Base-by-base conservation (phyloP, 1,140 invertebrate genomes). In the Bacillus rossius region DNA sequence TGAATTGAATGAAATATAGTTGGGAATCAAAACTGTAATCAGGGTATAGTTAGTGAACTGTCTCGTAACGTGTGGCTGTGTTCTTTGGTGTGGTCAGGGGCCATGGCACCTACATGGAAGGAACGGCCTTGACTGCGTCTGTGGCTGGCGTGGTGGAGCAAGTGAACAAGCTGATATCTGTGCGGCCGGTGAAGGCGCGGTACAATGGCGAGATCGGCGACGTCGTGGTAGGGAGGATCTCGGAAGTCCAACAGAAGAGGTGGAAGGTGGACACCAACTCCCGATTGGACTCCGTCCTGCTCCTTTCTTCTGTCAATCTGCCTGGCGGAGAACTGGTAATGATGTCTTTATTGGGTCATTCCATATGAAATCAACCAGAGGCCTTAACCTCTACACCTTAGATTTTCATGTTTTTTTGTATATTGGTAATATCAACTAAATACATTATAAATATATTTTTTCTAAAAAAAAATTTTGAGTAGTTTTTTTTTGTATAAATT, bases 191-290 rank as follows among this genome's bases (percentile, higher is more conserved):
- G 7, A 97, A 97, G 73, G 38, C 38, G 4, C 80, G 89, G 25
- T 94, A 93, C 70, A 87, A 89, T 69, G 96, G 96, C 8, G 95
- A 98, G 77, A 91, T 99, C 57, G 97, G 97, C 0, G 97, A 99
- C 79, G 93, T 99, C 16, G 84, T 99, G 37, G 89, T 99, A 40
- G 97, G 95, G 0, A 79, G 97, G 57, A 90, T 99, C 16, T 84
- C 89, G 0, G 94, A 98, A 74, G 88, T 94, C 1, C 88, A 91
- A 70, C 88, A 94, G 65, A 91, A 89, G 69, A 77, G 93, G 64
- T 99, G 96, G 96, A 94, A 93, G 79, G 91, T 99, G 25, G 94
- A 99, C 67, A 94, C 91, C 2, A 94, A 94, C 76, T 86, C 93
- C 0, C 84, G 93, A 65, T 72, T 98, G 16, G 91, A 98, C 74